phyloP scores from a whole-genome alignment of 2,888 invertebrate genomes.

The Eupithecia centaureata region DNA sequence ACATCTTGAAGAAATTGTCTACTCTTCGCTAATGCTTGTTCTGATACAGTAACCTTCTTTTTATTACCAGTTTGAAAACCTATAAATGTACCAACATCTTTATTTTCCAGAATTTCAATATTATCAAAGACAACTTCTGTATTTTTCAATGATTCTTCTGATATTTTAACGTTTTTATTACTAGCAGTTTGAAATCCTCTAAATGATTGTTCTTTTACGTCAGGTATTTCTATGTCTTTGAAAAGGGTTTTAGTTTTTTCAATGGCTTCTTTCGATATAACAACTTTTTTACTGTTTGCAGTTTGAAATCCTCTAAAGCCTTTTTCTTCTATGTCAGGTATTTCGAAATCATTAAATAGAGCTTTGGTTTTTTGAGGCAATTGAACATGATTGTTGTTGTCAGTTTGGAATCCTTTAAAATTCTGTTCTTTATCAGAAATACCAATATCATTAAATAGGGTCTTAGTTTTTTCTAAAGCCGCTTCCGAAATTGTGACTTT shows the following conservation, averaged over 20 bases:
- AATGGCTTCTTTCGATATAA: slow-evolving; percentile 55
- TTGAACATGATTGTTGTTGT: slow-evolving; percentile 23
- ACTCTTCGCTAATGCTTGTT: slow-evolving; percentile 55
- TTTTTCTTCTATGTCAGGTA: not conserved
- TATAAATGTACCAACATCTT: not conserved
- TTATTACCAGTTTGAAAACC: slow-evolving; percentile 51
- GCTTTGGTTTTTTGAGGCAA: slow-evolving; percentile 22
- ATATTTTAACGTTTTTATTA: slow-evolving; percentile 58
- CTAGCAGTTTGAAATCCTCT: slow-evolving; percentile 43
- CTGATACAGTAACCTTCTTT: slow-evolving; percentile 56
- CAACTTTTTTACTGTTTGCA: slow-evolving; percentile 64
- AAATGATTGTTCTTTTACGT: not conserved
- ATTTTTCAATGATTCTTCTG: slow-evolving; percentile 49
- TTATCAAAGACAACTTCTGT: not conserved
- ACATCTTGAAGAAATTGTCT: slow-evolving; percentile 48
- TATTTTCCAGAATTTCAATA: not conserved
- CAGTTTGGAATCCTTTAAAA: slow-evolving; percentile 25
- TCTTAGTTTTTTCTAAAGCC: not conserved
- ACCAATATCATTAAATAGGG: not conserved
- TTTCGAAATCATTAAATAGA: slow-evolving; percentile 13
- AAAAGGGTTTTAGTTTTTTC: slow-evolving; percentile 55
- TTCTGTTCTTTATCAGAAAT: too few relatives aligned
- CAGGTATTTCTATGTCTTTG: slow-evolving; percentile 39
- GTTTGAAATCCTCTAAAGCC: slow-evolving; percentile 59
- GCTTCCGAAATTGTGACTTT: slow-evolving; percentile 52